Evolutionary conservation across 1,140 invertebrate species (phyloP).

Genomic region (Drosophila takahashii): DNA sequence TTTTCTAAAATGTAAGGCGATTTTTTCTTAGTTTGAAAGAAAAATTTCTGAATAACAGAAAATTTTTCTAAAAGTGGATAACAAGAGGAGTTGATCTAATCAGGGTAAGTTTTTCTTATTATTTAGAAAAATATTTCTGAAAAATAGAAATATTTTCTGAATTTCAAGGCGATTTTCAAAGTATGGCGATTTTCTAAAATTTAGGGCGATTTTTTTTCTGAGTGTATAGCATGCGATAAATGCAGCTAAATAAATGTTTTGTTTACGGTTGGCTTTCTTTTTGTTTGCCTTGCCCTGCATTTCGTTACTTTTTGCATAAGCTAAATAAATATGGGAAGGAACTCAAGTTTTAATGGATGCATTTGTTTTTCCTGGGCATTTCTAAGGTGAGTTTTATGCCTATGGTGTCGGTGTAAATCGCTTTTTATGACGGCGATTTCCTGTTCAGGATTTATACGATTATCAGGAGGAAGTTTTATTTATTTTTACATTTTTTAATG

Average conservation of each 20-base stretch:
- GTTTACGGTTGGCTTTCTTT: constrained; percentile 35
- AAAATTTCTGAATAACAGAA: too few relatives aligned
- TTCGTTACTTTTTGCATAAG: constrained; percentile 35
- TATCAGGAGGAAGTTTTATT: background rate
- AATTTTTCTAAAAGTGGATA: too few relatives aligned
- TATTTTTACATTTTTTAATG: background rate
- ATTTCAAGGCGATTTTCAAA: too few relatives aligned
- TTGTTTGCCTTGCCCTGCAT: constrained; percentile 34
- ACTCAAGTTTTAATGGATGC: constrained; percentile 18
- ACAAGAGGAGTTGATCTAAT: too few relatives aligned
- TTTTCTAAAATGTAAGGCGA: too few relatives aligned
- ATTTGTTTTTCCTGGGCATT: constrained; percentile 18
- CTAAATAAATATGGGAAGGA: constrained; percentile 31
- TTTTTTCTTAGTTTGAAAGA: too few relatives aligned
- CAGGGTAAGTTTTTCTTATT: too few relatives aligned
- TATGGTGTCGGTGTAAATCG: constrained; percentile 12
- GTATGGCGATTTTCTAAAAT: too few relatives aligned
- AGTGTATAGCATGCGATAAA: constrained; percentile 62
- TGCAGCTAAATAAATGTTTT: constrained; percentile 47
- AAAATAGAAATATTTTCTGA: too few relatives aligned
- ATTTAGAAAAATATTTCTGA: too few relatives aligned
- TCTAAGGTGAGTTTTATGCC: constrained; percentile 11
- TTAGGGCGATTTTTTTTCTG: too few relatives aligned
- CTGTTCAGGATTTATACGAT: background rate
- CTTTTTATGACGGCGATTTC: constrained; percentile 20